Evolutionary conservation across 2,888 invertebrate species (phyloP), one percentile per base, ranked within the genome.

Genomic region (Cerastis rubricosa): DNA sequence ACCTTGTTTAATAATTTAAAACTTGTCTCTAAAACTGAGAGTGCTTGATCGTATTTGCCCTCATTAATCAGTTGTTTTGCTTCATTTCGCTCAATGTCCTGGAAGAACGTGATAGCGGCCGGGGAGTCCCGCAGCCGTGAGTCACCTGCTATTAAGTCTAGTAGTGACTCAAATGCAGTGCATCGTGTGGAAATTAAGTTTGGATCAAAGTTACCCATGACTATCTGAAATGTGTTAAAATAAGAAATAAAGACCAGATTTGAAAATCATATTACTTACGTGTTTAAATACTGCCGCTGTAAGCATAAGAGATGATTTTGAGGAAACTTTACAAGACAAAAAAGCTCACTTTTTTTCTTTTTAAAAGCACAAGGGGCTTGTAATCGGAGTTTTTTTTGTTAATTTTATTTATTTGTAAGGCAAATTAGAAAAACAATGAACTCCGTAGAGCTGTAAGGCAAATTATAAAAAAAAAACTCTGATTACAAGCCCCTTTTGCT

Each of bases 121-220:
- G 95, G 92, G 19, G 97, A 97, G 64, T 97, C 97, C 85, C 97
- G 95, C 19, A 98, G 92, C 63, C 96, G 95, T 57, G 97, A 95
- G 73, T 97, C 97, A 84, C 92, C 94, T 0, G 97, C 96, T 82
- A 98, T 94, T 86, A 97, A 94, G 72, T 96, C 96, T 49, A 98
- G 90, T 51, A 98, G 93, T 70, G 94, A 93, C 91, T 98, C 97
- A 94, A 98, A 98, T 29, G 97, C 97, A 1, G 95, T 93, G 91
- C 98, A 97, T 85, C 98, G 95, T 59, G 97, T 95, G 6, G 97
- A 97, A 89, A 98, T 98, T 69, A 98, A 92, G 85, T 97, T 97
- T 22, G 97, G 97, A 71, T 98, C 97, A 90, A 98, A 98, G 91
- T 98, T 98, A 2, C 98, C 98, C 85, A 97, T 93, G 8, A 98